phyloP scores from a whole-genome alignment of 2,797 vertebrate genomes.

The Microctenopoma lineatum region DNA sequence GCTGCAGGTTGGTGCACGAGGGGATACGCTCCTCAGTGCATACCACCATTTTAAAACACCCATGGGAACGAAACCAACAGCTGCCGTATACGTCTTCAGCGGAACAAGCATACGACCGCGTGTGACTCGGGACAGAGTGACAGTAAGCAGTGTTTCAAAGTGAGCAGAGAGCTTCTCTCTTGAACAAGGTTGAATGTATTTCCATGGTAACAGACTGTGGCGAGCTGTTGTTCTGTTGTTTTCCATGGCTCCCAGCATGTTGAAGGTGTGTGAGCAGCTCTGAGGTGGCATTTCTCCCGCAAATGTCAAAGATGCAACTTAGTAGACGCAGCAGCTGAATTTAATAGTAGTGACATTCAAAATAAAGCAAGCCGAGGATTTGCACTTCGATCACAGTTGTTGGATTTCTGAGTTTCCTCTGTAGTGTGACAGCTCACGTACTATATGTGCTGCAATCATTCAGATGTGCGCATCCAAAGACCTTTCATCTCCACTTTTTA shows the following conservation, averaged over 20 bases:
- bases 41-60: constrained; percentile 67
- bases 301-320: constrained; percentile 72
- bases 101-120: neutral
- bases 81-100: constrained; percentile 34
- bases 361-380: constrained; percentile 24
- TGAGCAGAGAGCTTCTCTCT: constrained; percentile 15
- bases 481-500: constrained; percentile 6
- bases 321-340: constrained; percentile 35
- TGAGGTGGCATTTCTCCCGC: constrained; percentile 59
- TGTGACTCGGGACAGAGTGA: neutral
- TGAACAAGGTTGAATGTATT: constrained; percentile 44
- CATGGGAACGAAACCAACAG: constrained; percentile 61
- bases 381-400: constrained; percentile 24
- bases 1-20: constrained; percentile 37
- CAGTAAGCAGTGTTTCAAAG: constrained; percentile 12
- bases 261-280: constrained; percentile 51
- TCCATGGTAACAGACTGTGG: constrained; percentile 62
- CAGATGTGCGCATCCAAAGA: constrained; percentile 9
- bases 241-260: constrained; percentile 44
- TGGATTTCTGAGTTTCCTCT: constrained; percentile 34
- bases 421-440: constrained; percentile 31
- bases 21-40: constrained; percentile 35
- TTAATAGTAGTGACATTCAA: constrained; percentile 56
- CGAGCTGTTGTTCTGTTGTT: constrained; percentile 63
- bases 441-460: constrained; percentile 35